phyloP scores from a whole-genome alignment of 2,888 invertebrate genomes.

The Andrena bicolor region DNA sequence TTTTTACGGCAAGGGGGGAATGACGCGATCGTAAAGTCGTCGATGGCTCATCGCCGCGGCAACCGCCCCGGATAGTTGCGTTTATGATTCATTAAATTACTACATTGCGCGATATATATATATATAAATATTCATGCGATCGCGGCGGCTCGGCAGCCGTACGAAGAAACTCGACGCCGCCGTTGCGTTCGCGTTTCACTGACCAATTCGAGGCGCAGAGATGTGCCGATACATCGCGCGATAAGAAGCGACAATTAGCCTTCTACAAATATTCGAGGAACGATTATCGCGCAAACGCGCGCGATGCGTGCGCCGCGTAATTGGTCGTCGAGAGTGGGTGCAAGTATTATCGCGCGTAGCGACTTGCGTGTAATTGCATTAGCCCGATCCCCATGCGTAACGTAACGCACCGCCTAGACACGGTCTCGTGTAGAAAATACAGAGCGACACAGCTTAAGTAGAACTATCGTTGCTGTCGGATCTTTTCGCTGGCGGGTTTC shows the following conservation, averaged over 20 bases:
- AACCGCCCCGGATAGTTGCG: conserved; percentile 42
- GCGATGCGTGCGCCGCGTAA: conserved; percentile 30
- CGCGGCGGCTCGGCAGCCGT: background rate
- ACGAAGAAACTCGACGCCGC: background rate
- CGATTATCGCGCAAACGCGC: conserved; percentile 38
- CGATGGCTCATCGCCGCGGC: conserved; percentile 42
- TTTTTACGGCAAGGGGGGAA: conserved; percentile 41
- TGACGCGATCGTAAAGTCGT: conserved; percentile 44
- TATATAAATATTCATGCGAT: conserved; percentile 8
- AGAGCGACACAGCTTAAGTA: conserved; percentile 14
- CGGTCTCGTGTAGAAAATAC: background rate
- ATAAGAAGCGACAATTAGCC: conserved; percentile 40
- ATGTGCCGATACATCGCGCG: background rate
- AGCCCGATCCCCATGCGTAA: conserved; percentile 25
- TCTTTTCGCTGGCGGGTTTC: conserved; percentile 12
- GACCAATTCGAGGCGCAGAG: background rate
- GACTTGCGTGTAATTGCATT: conserved; percentile 37
- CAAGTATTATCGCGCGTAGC: conserved; percentile 39
- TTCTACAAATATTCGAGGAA: conserved; percentile 35
- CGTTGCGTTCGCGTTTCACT: conserved; percentile 2
- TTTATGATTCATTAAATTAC: conserved; percentile 55
- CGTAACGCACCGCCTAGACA: conserved; percentile 10
- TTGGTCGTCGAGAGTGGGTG: conserved; percentile 29
- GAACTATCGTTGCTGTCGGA: conserved; percentile 39
- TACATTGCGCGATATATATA: conserved; percentile 22